Base-by-base conservation (phyloP, 2,113 vertebrate species). In the Osmerus mordax region DNA sequence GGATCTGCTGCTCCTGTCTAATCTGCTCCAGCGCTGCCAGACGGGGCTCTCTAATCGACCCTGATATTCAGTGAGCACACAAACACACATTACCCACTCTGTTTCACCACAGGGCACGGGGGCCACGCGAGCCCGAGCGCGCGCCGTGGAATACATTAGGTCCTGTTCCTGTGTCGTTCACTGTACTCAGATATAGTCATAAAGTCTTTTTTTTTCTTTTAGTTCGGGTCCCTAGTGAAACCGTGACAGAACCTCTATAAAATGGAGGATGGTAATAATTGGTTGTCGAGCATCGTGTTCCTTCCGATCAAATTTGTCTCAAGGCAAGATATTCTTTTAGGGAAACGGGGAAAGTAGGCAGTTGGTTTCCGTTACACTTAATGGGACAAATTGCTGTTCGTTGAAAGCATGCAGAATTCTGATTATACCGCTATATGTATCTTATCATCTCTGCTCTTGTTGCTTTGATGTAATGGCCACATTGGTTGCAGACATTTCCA, bases 1-100 rank as follows among this genome's bases (percentile, higher is more conserved):
- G 75, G 75, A 81, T 88, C 81, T 77, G 86, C 88, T 83, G 78
- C 85, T 89, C 89, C 86, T 92, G 91, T 91, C 91, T 95, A 92
- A 93, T 95, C 93, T 93, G 87, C 90, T 92, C 88, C 78, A 77
- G 88, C 84, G 75, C 73, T 81, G 76, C 88, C 89, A 94, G 91
- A 92, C 89, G 78, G 90, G 87, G 85, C 91, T 90, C 88, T 86
- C 82, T 92, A 92, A 92, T 95, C 93, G 89, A 92, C 92, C 93
- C 92, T 91, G 91, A 94, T 95, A 93, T 91, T 94, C 92, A 95
- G 62, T 94, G 93, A 96, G 87, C 92, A 94, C 90, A 80, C 83
- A 84, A 74, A 87, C 62, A 64, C 62, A 64, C 62, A 64, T 64
- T 64, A 64, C 62, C 15, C 62, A 32, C 16, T 41, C 86, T 84